Evolutionary conservation across 2,797 vertebrate species (phyloP).

Genomic region (Gephyroberyx darwinii): DNA sequence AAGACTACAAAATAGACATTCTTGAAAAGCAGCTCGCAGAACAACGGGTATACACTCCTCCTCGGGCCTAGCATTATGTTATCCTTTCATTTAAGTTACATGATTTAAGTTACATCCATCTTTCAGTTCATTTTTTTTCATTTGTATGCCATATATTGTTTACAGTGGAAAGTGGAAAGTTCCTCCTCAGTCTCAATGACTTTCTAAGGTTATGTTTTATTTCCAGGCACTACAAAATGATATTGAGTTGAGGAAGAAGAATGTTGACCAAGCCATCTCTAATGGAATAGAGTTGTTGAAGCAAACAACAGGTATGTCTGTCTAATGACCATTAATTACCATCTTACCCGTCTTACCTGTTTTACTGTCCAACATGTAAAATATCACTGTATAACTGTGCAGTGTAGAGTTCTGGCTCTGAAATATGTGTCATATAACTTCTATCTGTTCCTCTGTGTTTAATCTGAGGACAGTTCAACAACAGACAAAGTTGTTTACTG

Average conservation of each 20-base stretch:
- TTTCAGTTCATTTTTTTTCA: constrained; percentile 55
- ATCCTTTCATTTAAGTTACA: constrained; percentile 70
- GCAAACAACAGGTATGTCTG: constrained; percentile 92
- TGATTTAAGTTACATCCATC: constrained; percentile 31
- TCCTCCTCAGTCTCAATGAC: not conserved
- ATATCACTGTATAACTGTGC: not conserved
- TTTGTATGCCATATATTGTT: not conserved
- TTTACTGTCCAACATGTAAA: not conserved
- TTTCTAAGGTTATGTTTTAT: constrained; percentile 29
- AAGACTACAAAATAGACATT: constrained; percentile 86
- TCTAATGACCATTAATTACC: no score
- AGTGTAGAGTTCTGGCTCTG: constrained; percentile 3
- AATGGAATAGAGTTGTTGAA: constrained; percentile 97
- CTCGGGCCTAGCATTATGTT: constrained; percentile 68
- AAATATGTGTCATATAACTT: not conserved
- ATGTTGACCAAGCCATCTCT: constrained; percentile 91
- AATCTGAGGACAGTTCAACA: not conserved
- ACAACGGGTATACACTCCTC: constrained; percentile 89
- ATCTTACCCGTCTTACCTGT: no score
- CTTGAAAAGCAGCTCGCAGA: constrained; percentile 90
- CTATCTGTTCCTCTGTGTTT: not conserved
- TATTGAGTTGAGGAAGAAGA: constrained; percentile 89
- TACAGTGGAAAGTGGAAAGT: not conserved
- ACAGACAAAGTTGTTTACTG: not conserved
- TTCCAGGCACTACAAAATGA: constrained; percentile 91